Evolutionary conservation across 2,888 invertebrate genomes (phyloP), one percentile per base, ranked within the genome.

Genomic region (Leistus spinibarbis): DNA sequence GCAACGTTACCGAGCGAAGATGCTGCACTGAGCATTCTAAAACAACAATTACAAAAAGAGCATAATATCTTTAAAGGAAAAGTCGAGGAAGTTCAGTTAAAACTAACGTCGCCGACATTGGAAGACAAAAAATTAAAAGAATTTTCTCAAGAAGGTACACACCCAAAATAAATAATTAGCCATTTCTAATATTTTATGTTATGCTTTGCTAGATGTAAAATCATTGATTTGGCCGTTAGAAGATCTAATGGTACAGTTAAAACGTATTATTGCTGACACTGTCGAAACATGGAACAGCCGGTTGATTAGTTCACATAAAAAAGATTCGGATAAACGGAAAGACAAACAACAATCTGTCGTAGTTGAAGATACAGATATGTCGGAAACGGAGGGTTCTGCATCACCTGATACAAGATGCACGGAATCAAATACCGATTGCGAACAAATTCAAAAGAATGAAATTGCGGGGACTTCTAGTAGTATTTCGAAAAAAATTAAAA

Each of bases 71-170:
- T 96, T 82, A 93, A 94, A 78, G 91, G 91, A 76, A 93, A 92
- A 84, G 92, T 94, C 77, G 95, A 95, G 81, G 92, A 93, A 78
- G 90, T 95, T 72, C 95, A 96, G 81, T 83, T 93, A 24, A 92
- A 92, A 76, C 85, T 94, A 54, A 92, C 93, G 0, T 90, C 92
- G 0, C 90, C 91, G 0, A 88, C 88, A 0, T 84, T 91, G 3
- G 90, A 91, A 78, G 88, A 87, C 71, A 88, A 88, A 65, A 83
- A 83, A 54, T 23, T 75, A 3, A 68, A 69, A n/a, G 69, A 75
- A 54, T 69, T 69, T 56, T 63, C 83, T 1, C 72, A 82, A 0
- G 85, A 86, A 63, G 85, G 87, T 87, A 75, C 4, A 1, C 13
- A 10, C 54, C 4, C 7, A 2, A 20, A 65, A 16, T 65, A 40